phyloP scores from a whole-genome alignment of 2,113 vertebrate species.

The Galemys pyrenaicus region DNA sequence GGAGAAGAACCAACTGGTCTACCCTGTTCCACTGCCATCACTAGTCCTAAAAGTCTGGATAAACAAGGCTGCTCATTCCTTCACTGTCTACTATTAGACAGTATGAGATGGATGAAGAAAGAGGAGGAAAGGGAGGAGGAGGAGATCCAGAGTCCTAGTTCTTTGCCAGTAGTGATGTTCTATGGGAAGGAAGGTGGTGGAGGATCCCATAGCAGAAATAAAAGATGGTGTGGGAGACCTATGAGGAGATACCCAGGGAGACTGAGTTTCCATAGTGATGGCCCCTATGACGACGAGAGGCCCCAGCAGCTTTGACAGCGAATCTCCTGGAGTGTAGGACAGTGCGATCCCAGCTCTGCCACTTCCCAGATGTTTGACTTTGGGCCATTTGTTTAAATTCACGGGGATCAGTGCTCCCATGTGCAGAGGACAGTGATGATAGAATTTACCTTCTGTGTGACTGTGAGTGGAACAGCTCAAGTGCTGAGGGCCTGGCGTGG shows the following conservation, averaged over 20 bases:
- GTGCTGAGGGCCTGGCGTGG: too few relatives aligned
- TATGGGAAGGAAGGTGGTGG: background rate
- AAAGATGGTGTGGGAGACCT: background rate
- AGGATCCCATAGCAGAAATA: background rate
- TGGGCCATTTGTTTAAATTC: background rate
- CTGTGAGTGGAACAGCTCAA: background rate
- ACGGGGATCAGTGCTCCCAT: background rate
- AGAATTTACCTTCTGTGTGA: background rate
- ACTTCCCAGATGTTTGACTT: background rate
- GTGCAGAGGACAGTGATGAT: background rate
- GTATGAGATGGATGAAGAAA: background rate
- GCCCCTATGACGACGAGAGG: accelerated
- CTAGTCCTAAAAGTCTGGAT: too few relatives aligned
- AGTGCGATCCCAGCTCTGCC: background rate
- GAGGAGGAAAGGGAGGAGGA: background rate
- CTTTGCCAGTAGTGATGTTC: background rate
- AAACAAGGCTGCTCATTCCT: background rate
- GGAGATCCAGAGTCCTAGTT: background rate
- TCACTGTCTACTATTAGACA: background rate
- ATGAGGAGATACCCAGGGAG: background rate
- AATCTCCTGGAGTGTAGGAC: accelerated
- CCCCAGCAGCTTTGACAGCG: background rate
- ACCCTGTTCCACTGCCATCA: background rate
- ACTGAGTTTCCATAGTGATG: too few relatives aligned
- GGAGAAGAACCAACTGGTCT: background rate